Percentiles rank a stretch among this genome's conserved stretches.
Evolutionary conservation across 30 jellyfish, hydroid and myxozoan genomes (phyloP).

Genomic region (Pelagia noctiluca): DNA sequence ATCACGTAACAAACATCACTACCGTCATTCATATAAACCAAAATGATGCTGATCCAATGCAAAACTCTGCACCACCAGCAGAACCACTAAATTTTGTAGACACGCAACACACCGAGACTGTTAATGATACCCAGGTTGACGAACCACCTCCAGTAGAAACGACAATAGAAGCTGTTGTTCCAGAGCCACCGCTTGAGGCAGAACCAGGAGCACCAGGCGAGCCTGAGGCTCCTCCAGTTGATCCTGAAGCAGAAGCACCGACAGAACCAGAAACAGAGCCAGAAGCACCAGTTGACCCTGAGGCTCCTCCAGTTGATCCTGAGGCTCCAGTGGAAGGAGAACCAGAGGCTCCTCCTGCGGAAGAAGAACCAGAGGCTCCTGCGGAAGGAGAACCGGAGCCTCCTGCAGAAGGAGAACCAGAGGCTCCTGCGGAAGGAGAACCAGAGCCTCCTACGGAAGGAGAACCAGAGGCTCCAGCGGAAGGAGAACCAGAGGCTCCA

Average conservation of each 20-base stretch:
- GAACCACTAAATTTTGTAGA: no score
- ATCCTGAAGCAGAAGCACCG: not conserved
- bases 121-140: no score
- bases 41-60: no score
- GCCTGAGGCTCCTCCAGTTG: not conserved
- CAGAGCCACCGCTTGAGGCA: no score
- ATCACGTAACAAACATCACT: not conserved
- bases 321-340: not conserved
- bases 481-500: slow-evolving; percentile 41
- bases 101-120: no score
- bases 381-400: not conserved
- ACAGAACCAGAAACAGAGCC: not conserved
- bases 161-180: no score
- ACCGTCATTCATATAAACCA: not conserved
- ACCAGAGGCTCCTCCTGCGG: not conserved
- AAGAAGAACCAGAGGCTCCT: not conserved
- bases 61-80: no score
- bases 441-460: slow-evolving; percentile 54
- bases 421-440: slow-evolving; percentile 46
- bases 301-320: not conserved
- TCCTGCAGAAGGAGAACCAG: not conserved
- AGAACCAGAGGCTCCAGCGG: slow-evolving; percentile 48
- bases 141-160: no score
- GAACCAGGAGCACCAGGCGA: not conserved
- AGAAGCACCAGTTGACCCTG: not conserved